A percentile compares a stretch with the other conserved stretches of the same genome.
Conservation (phyloP, 2,113 vertebrate genomes). For the Aegotheles bennettii region DNA sequence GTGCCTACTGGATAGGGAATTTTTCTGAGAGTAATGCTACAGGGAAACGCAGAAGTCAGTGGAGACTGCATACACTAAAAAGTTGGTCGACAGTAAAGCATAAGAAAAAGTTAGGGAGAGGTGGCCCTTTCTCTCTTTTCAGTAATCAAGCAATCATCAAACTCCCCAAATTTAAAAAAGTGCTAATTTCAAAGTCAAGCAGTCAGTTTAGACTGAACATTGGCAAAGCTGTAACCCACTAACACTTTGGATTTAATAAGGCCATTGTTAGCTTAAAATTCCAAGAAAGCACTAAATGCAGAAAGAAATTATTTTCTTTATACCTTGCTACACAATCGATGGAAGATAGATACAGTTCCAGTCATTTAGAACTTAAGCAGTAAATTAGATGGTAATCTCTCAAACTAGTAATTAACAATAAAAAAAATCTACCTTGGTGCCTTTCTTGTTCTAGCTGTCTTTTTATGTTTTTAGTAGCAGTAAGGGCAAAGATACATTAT, state of each 20-base stretch:
- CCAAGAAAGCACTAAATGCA: background rate
- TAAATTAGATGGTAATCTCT: background rate
- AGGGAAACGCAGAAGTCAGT: background rate
- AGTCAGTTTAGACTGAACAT: background rate
- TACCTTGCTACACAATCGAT: background rate
- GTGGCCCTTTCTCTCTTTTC: background rate
- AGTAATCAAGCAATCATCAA: background rate
- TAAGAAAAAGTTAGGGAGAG: background rate
- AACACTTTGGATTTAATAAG: background rate
- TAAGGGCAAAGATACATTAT: background rate
- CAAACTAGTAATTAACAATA: background rate
- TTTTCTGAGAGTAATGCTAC: background rate
- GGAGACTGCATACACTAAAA: background rate
- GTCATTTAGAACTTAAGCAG: background rate
- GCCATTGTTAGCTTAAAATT: background rate
- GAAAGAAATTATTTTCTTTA: background rate
- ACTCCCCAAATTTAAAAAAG: background rate
- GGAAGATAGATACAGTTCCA: background rate
- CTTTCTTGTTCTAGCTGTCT: background rate
- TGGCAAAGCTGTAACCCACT: background rate
- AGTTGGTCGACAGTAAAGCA: background rate
- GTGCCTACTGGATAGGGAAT: background rate
- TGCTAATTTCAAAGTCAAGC: background rate
- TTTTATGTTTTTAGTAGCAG: background rate
- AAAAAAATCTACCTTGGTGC: background rate